These are phyloP conservation scores for Scleropages formosus DNA, from an alignment of 2,797 vertebrate genomes.

Conservation along the genomic window DNA sequence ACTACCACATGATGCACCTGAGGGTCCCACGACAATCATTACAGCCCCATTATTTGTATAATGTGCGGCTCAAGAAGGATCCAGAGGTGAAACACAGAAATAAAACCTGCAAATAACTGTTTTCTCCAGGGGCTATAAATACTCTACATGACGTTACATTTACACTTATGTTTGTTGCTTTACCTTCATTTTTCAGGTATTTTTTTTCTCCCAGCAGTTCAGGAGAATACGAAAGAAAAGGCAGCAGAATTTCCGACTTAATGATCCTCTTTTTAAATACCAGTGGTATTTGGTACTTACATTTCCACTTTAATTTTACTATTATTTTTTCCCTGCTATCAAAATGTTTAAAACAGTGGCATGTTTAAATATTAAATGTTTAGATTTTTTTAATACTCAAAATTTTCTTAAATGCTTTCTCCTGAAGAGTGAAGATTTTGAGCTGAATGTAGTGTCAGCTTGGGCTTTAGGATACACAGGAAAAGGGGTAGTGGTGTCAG, in stretches of 20 bases:
- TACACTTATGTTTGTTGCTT: background rate
- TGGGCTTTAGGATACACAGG: slow-evolving; percentile 71
- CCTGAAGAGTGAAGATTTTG: slow-evolving; percentile 36
- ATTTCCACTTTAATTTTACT: background rate
- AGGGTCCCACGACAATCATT: slow-evolving; percentile 56
- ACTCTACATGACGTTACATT: background rate
- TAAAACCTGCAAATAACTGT: background rate
- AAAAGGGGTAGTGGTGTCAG: slow-evolving; percentile 64
- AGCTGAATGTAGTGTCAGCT: slow-evolving; percentile 64
- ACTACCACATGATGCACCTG: slow-evolving; percentile 63
- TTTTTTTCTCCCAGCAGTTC: slow-evolving; percentile 72
- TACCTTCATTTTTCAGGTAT: slow-evolving; percentile 53
- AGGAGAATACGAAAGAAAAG: slow-evolving; percentile 52
- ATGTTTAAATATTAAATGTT: background rate
- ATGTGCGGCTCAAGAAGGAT: slow-evolving; percentile 58
- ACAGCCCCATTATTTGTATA: slow-evolving; percentile 61
- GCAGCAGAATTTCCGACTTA: slow-evolving; percentile 41
- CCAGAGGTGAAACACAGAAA: slow-evolving; percentile 57
- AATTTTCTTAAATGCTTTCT: background rate
- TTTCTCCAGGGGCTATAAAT: background rate
- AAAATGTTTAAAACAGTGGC: background rate
- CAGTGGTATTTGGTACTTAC: slow-evolving; percentile 76
- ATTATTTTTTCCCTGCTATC: background rate
- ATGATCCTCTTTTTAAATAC: slow-evolving; percentile 66
- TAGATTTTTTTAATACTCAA: background rate